phyloP scores from a whole-genome alignment of 1,140 invertebrate genomes.

The Chymomyza costata region DNA sequence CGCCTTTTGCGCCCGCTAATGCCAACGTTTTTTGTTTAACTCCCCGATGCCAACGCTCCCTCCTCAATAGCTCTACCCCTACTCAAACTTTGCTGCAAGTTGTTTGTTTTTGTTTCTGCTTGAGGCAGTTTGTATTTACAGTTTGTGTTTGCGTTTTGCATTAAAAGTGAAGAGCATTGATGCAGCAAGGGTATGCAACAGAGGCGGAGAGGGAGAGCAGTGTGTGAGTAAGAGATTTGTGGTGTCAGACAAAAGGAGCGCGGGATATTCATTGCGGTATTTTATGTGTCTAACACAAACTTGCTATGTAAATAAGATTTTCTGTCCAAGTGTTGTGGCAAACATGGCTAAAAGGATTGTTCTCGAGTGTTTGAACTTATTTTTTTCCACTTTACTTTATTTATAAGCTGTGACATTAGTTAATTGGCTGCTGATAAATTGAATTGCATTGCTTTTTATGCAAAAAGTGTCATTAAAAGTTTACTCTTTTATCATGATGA shows the following conservation, averaged over 20 bases:
- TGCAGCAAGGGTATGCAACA: not conserved
- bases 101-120: constrained; percentile 10
- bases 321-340: constrained; percentile 3
- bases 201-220: not conserved
- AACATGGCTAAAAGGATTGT: constrained; percentile 31
- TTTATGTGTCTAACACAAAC: constrained; percentile 18
- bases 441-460: no score
- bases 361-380: constrained; percentile 23
- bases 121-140: not conserved
- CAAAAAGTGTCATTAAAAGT: no score
- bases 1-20: no score
- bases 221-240: no score
- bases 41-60: no score
- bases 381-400: no score
- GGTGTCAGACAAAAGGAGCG: no score
- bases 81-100: constrained; percentile 1
- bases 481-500: no score
- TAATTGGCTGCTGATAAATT: no score
- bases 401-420: no score
- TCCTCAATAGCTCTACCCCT: no score
- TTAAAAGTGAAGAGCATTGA: no score
- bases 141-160: constrained; percentile 18
- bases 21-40: constrained; percentile 13
- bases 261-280: not conserved
- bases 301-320: constrained; percentile 29